Evolutionary conservation across 2,888 invertebrate species (phyloP), one percentile per base, ranked within the genome.

Genomic region (Sphaerophoria rueppellii): DNA sequence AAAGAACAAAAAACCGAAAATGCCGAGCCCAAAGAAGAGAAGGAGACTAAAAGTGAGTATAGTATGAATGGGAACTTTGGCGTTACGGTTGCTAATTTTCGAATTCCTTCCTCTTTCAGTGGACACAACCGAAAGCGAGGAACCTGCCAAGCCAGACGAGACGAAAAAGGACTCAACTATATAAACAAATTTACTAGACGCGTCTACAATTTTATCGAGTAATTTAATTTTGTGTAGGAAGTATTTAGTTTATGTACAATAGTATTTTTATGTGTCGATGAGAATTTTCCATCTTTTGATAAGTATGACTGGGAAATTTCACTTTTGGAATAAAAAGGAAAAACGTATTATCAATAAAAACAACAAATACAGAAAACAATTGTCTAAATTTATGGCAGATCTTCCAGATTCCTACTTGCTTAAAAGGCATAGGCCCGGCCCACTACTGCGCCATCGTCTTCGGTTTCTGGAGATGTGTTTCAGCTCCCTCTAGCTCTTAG

Each of bases 21-120:
- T 75, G 2, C 90, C 50, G 89, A 93, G 35, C 91, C 91, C 34
- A 92, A 93, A 90, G 91, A 93, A 5, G 95, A 95, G 89, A 95
- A 95, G 87, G 95, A 95, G 85, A 89, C 92, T 71, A 95, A 95
- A 93, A 92, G 95, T 95, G 87, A 91, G 92, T 88, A 70, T n/a
- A n/a, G n/a, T n/a, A n/a, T n/a, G 61, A 12, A 12, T 60, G 7
- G 7, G n/a, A 50, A 6, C 40, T n/a, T 7, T 60, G 11, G 16
- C 14, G 6, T 35, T 16, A 0, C 1, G 6, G n/a, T 9, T 46
- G 16, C 48, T 74, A 6, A 71, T 80, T 67, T 71, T 80, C 88
- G 86, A 87, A 24, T 24, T 24, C 24, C 1, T 24, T 77, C 88
- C 89, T 81, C 86, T 90, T 92, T n/a, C 90, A 94, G 93, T 92